These are phyloP conservation scores for Circaetus cinerascens DNA, from an alignment of 2,113 vertebrate genomes.

Conservation along the genomic window DNA sequence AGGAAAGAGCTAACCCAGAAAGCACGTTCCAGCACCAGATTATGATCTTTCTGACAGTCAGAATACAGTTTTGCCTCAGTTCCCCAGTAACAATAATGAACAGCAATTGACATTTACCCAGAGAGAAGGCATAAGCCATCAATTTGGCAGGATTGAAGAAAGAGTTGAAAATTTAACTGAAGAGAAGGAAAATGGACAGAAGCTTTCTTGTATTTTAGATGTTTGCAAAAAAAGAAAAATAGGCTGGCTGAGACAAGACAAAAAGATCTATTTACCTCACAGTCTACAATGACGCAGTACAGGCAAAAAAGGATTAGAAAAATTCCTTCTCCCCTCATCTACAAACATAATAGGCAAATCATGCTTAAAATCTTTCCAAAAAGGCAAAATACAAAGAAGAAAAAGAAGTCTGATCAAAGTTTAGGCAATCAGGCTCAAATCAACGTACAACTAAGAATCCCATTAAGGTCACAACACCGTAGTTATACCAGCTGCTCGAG, in stretches of 20 bases:
- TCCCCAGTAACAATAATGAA: background rate
- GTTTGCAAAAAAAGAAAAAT: background rate
- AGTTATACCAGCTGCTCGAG: accelerated
- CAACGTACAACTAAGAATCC: background rate
- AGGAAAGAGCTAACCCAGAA: background rate
- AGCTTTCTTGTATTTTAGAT: background rate
- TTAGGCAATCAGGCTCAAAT: background rate
- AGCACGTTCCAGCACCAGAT: background rate
- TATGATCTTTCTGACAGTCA: background rate
- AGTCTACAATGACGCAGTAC: background rate
- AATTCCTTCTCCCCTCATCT: background rate
- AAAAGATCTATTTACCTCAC: background rate
- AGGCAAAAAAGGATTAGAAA: background rate
- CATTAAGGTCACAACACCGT: background rate
- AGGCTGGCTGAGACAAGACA: background rate
- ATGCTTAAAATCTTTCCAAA: background rate
- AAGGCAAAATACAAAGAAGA: background rate
- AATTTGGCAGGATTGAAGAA: background rate
- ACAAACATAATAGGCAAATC: background rate
- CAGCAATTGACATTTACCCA: background rate
- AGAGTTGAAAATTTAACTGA: background rate
- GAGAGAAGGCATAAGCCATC: background rate
- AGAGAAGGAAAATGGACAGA: background rate
- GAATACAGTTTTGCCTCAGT: background rate
- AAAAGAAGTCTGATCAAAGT: background rate